Evolutionary conservation across 2,113 vertebrate genomes (phyloP).

Genomic region (Pimephales promelas): DNA sequence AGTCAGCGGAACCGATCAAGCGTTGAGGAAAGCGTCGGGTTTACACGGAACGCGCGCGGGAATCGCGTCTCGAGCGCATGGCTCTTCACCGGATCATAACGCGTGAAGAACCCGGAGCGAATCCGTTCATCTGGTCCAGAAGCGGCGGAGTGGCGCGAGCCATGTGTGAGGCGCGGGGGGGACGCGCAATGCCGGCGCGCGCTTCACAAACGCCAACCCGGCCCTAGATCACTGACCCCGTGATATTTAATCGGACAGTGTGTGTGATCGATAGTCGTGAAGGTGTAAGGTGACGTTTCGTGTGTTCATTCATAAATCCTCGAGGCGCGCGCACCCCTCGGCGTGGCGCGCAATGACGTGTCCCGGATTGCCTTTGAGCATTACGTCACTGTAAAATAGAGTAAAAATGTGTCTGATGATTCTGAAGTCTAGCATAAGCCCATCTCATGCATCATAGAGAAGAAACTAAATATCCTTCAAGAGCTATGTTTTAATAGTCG

Average conservation of each 20-base stretch:
- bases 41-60: not conserved
- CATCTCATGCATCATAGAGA: not conserved
- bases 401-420: not conserved
- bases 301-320: not conserved
- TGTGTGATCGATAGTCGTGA: too few relatives aligned
- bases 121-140: constrained; percentile 23
- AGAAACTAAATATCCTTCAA: not conserved
- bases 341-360: constrained; percentile 38
- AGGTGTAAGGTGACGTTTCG: too few relatives aligned
- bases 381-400: constrained; percentile 59
- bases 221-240: too few relatives aligned
- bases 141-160: constrained; percentile 70
- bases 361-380: constrained; percentile 60
- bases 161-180: constrained; percentile 54
- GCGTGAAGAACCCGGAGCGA: constrained; percentile 24
- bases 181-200: too few relatives aligned
- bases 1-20: not conserved
- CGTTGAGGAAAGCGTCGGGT: not conserved
- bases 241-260: rapidly evolving
- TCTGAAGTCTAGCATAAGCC: constrained; percentile 6
- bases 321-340: not conserved
- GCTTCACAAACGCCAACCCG: not conserved
- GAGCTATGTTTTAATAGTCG: not conserved
- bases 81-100: constrained; percentile 7
- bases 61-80: constrained; percentile 24